These are phyloP conservation scores for Progne subis DNA, from an alignment of 2,113 vertebrate species.

Conservation along the genomic window DNA sequence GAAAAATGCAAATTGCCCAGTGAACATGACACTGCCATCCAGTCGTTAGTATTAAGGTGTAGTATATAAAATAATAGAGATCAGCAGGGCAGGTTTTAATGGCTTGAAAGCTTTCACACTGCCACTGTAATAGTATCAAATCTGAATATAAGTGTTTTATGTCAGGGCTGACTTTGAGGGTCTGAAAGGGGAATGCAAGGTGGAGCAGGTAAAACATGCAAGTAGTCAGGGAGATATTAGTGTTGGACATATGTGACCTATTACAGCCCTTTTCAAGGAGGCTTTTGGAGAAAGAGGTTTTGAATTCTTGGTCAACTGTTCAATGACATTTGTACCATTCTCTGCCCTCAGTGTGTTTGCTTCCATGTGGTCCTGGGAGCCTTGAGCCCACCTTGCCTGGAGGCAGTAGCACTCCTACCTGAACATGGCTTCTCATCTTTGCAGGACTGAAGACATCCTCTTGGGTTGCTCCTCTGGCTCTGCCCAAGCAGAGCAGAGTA, in stretches of 20 bases:
- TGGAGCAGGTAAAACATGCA: background rate
- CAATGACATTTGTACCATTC: background rate
- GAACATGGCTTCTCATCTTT: background rate
- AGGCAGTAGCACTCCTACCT: background rate
- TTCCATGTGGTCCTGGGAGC: accelerated
- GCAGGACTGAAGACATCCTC: background rate
- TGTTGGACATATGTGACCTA: background rate
- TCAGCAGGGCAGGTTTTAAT: slow-evolving; percentile 32
- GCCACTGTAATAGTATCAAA: background rate
- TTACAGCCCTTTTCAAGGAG: background rate
- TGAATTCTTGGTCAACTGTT: background rate
- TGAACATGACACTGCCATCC: background rate
- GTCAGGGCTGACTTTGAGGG: background rate
- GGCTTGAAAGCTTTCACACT: background rate
- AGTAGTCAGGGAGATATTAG: background rate
- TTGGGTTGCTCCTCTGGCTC: background rate
- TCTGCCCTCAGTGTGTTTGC: background rate
- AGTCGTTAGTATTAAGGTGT: background rate
- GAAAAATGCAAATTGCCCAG: background rate
- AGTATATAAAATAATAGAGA: background rate
- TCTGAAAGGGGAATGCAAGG: background rate
- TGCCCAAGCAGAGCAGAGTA: background rate
- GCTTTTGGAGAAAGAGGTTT: background rate
- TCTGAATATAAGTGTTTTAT: background rate
- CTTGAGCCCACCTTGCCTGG: background rate